phyloP scores from a whole-genome alignment of 1,140 invertebrate species.

The Drosophila nikananu region DNA sequence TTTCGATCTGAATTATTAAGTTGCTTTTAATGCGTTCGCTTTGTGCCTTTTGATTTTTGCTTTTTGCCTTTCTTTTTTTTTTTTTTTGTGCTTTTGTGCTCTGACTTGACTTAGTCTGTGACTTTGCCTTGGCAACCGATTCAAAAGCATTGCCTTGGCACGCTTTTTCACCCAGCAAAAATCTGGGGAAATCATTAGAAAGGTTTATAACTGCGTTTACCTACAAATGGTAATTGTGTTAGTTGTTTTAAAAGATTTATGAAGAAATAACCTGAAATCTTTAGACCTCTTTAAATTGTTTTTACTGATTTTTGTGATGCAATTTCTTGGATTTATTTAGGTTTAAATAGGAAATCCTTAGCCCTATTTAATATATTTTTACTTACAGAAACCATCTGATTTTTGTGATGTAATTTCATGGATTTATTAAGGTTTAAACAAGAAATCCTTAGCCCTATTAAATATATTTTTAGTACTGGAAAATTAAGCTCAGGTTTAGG shows the following conservation, averaged over 20 bases:
- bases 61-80: constrained; percentile 14
- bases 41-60: constrained; percentile 44
- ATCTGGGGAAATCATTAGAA: constrained; percentile 10
- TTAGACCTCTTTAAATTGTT: too few species aligned
- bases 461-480: too few species aligned
- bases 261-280: too few species aligned
- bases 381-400: too few species aligned
- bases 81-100: constrained; percentile 15
- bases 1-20: constrained; percentile 83
- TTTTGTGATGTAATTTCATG: too few species aligned
- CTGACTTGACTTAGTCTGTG: constrained; percentile 2
- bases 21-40: constrained; percentile 81
- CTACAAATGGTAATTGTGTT: too few species aligned
- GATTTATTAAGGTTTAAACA: too few species aligned
- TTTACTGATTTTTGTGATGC: too few species aligned
- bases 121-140: constrained; percentile 6
- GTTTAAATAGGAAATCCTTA: background rate
- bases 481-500: too few species aligned
- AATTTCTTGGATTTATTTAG: too few species aligned
- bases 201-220: background rate
- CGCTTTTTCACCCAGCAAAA: constrained; percentile 41
- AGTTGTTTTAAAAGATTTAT: too few species aligned
- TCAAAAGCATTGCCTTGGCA: constrained; percentile 43
- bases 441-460: too few species aligned
- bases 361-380: background rate